These are phyloP conservation scores for Embidobia sp. DNA, from an alignment of 2,888 invertebrate species.

Conservation along the genomic window DNA sequence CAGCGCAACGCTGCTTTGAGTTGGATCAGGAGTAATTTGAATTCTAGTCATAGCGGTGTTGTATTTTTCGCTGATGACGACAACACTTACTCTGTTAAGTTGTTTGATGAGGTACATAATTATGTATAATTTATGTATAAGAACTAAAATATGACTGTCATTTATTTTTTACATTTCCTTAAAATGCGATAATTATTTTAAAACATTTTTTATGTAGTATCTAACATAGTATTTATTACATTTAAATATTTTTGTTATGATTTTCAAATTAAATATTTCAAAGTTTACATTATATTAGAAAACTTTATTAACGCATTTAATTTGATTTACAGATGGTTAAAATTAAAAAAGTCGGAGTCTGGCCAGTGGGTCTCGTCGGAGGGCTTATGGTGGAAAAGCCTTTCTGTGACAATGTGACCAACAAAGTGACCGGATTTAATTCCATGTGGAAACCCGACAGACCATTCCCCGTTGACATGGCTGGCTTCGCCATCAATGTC, in stretches of 20 bases:
- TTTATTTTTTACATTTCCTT: no score
- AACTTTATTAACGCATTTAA: not conserved
- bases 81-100: constrained; percentile 93
- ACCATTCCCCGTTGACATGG: constrained; percentile 99
- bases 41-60: constrained; percentile 86
- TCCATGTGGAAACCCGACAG: constrained; percentile 94
- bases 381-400: constrained; percentile 97
- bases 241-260: no score
- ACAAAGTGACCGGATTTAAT: constrained; percentile 85
- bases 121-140: no score
- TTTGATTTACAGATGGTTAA: constrained; percentile 87
- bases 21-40: constrained; percentile 88
- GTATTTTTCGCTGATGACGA: constrained; percentile 99
- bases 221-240: no score
- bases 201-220: no score
- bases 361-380: constrained; percentile 98
- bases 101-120: constrained; percentile 91
- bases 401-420: constrained; percentile 85
- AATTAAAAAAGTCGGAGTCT: constrained; percentile 92
- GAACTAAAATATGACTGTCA: no score
- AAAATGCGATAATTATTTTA: no score
- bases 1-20: constrained; percentile 93
- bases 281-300: no score
- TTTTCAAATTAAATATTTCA: no score
- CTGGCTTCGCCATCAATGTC: constrained; percentile 95